Base-by-base conservation (phyloP, 1,140 invertebrate genomes). In the Hylyphantes graminicola region DNA sequence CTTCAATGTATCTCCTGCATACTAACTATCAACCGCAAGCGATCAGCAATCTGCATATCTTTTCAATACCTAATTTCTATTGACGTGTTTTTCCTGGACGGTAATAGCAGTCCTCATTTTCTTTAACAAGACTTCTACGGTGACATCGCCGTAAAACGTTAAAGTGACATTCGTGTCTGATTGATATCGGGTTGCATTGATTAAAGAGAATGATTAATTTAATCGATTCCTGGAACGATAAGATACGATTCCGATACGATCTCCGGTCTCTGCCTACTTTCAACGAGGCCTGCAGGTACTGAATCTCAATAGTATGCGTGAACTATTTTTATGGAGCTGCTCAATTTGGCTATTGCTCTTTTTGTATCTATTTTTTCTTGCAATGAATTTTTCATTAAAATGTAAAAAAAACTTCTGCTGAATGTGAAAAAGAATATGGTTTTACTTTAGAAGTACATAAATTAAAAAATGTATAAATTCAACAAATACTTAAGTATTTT, bases 171-270 rank as follows among this genome's bases (percentile, higher is more conserved):
- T 70, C 35, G 17, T 21, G 13, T 76, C n/a, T 79, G 65, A 80
- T 80, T 72, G 77, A 80, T 80, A 70, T 80, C 77, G 15, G 6
- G 48, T 80, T 48, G 67, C 67, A 70, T 35, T 35, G 77, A 80
- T 80, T 80, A 54, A 11, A 35, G 15, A 50, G 35, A 59, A 12
- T 57, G 72, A 74, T 74, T 74, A 57, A 74, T 19, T 48, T 70
- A 59, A 80, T 80, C 77, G 6, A 65, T 80, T 70, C 77, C 6
- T 10, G 15, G 54, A 80, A 80, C 65, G 77, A 72, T 80, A 80
- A 80, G 59, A 59, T 70, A 50, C 55, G 68, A 67, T 70, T 53
- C 53, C 48, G 77, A 80, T 80, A 72, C 54, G 11, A 80, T 80
- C 77, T 17, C 53, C 7, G 17, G 21, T 80, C n/a, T 65, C 64